Conservation (phyloP, 2,888 invertebrate genomes). For the Microctonus hyperodae region DNA sequence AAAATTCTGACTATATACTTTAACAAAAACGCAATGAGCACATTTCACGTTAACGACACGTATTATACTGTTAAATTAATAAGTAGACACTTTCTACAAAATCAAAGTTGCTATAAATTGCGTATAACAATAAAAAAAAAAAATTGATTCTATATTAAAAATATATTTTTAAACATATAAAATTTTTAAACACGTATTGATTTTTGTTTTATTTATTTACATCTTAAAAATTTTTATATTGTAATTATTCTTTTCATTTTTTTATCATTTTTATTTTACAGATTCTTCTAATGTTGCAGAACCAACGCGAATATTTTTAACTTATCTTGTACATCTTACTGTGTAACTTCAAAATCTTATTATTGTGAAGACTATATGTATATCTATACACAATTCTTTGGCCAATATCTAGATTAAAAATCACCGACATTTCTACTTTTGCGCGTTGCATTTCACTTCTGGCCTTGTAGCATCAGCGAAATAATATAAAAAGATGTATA, state of each 20-base stretch:
- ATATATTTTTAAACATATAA: too few species aligned
- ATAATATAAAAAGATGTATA: not conserved
- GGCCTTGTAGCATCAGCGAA: not conserved
- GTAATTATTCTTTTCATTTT: too few species aligned
- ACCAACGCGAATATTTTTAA: slow-evolving; percentile 9
- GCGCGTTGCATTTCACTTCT: not conserved
- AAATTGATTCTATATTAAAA: too few species aligned
- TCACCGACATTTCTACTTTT: slow-evolving; percentile 2
- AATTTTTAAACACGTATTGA: too few species aligned
- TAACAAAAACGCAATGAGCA: too few species aligned
- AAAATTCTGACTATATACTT: slow-evolving; percentile 44
- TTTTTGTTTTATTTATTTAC: too few species aligned
- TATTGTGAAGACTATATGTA: not conserved
- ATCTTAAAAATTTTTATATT: too few species aligned
- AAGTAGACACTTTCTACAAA: too few species aligned
- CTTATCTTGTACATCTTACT: not conserved
- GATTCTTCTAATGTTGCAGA: too few species aligned
- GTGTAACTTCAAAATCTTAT: not conserved
- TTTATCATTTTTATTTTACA: slow-evolving; percentile 10
- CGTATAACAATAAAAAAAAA: too few species aligned
- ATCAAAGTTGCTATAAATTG: too few species aligned
- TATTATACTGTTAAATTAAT: too few species aligned
- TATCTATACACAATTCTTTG: slow-evolving; percentile 1
- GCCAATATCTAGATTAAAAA: slow-evolving; percentile 16
- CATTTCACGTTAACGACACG: slow-evolving; percentile 17